Conservation (phyloP, 2,888 invertebrate species). For the Catonia carolina region DNA sequence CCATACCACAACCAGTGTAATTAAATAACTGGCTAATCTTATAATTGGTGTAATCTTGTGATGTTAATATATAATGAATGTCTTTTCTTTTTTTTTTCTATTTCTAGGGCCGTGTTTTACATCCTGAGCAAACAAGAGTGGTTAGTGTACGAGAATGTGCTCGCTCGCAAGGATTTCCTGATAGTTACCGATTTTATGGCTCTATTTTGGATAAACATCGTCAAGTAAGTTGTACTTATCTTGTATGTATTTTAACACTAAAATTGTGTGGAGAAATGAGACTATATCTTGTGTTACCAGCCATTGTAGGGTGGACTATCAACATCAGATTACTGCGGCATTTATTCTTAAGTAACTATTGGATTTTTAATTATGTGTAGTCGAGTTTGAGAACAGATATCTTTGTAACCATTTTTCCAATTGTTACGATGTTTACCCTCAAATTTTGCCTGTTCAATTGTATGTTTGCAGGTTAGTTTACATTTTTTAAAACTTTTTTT, state of each 20-base stretch:
- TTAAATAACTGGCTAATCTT: constrained; percentile 6
- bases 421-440: too few species aligned
- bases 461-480: too few species aligned
- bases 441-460: too few species aligned
- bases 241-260: not conserved
- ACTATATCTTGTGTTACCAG: not conserved
- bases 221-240: too few species aligned
- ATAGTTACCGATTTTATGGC: constrained; percentile 68
- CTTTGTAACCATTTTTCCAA: too few species aligned
- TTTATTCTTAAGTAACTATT: not conserved
- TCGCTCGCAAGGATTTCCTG: constrained; percentile 77
- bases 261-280: not conserved
- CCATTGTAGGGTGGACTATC: not conserved
- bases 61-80: too few species aligned
- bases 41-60: too few species aligned
- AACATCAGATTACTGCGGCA: not conserved
- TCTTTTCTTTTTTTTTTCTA: too few species aligned
- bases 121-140: constrained; percentile 70
- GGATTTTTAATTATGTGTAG: not conserved
- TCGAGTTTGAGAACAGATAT: too few species aligned
- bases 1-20: not conserved
- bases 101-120: constrained; percentile 64
- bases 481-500: too few species aligned
- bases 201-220: constrained; percentile 68
- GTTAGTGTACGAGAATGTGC: constrained; percentile 86